Base-by-base conservation (phyloP, 1,140 invertebrate genomes). In the Eufriesea mexicana region DNA sequence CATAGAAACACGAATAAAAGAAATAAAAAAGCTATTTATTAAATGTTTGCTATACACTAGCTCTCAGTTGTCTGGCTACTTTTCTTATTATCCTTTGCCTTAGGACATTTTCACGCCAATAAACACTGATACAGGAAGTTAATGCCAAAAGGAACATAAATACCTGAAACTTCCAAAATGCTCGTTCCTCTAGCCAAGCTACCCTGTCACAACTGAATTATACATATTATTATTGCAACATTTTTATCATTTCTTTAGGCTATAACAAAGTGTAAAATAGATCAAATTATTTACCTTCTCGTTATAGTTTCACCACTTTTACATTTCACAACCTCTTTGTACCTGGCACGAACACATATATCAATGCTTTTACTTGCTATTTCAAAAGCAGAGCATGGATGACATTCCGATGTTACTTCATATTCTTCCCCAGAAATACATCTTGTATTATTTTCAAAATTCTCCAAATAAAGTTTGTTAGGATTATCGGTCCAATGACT, bases 111-210 rank as follows among this genome's bases (percentile, higher is more conserved):
- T 96, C 95, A 73, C 96, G 92, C 86, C 95, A 92, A 79, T 94
- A 94, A 7, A 96, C 95, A 68, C 94, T 90, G 16, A 94, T 86
- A 71, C 95, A 95, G 45, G 96, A 97, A 18, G 96, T 87, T 9
- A 96, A 84, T 16, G 96, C 96, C 51, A 96, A 75, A 0, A 96
- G 91, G 88, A 98, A 96, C 93, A 97, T 96, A 83, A 96, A 95
- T 20, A 95, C 95, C 90, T 98, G 96, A 92, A 99, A 98, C 89
- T 97, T 96, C 96, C 98, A 98, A 93, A 97, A 99, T 64, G 96
- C 95, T 77, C 95, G 94, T 91, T 97, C 97, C 89, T 97, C 97
- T 51, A 97, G 94, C 94, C 96, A 97, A 25, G 95, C 96, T 23
- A 96, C 96, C 85, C 94, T 95, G 85, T 96, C 96, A 90, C 96